These are phyloP conservation scores for Lordiphosa stackelbergi DNA, from an alignment of 1,140 invertebrate genomes.

Conservation along the genomic window DNA sequence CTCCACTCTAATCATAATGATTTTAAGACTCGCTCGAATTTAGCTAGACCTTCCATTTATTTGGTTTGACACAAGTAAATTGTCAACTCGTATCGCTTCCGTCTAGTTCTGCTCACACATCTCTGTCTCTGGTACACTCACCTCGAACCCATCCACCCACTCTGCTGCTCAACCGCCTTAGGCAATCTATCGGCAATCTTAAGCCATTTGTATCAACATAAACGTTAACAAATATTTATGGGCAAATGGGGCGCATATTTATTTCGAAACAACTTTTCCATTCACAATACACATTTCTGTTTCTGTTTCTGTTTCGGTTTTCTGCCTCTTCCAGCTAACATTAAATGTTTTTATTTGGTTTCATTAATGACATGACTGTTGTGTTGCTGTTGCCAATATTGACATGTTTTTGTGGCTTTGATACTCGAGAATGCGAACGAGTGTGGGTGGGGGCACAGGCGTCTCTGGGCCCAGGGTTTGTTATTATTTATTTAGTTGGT, in stretches of 20 bases:
- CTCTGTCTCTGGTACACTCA: too few species aligned
- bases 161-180: neutral
- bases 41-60: too few species aligned
- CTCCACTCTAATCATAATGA: too few species aligned
- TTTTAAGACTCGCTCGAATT: too few species aligned
- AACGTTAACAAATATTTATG: constrained; percentile 14
- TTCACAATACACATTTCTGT: constrained; percentile 32
- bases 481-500: constrained; percentile 64
- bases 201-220: constrained; percentile 14
- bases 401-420: constrained; percentile 40
- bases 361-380: constrained; percentile 53
- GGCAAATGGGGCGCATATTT: constrained; percentile 29
- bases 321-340: neutral
- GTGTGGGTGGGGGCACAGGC: constrained; percentile 1
- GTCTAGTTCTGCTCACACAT: too few species aligned
- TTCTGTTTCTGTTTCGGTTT: constrained; percentile 24
- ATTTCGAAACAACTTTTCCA: constrained; percentile 39
- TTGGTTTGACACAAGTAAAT: too few species aligned
- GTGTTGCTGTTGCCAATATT: constrained; percentile 47
- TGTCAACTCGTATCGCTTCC: neutral
- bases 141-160: too few species aligned
- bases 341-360: constrained; percentile 46
- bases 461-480: constrained; percentile 9
- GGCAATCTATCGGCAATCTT: constrained; percentile 3
- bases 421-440: constrained; percentile 14